Conservation (phyloP, 2,797 vertebrate species). For the Phylloscopus collybita region DNA sequence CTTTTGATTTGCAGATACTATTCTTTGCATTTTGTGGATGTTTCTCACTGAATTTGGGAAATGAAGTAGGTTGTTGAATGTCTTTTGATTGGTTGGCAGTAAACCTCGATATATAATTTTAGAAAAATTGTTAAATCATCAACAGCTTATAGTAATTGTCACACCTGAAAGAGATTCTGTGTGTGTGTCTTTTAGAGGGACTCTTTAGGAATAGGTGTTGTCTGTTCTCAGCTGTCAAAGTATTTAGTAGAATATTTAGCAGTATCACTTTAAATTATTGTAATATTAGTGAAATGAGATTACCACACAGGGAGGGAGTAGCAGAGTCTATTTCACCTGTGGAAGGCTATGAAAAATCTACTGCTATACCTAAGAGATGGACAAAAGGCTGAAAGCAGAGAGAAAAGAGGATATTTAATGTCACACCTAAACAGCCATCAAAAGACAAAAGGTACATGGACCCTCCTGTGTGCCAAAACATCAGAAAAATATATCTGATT, state of each 20-base stretch:
- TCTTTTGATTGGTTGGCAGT: not conserved
- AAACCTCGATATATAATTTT: not conserved
- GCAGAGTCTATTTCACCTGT: not conserved
- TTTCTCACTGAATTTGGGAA: not conserved
- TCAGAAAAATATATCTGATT: not conserved
- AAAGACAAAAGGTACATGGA: slow-evolving; percentile 1
- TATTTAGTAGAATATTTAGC: slow-evolving; percentile 43
- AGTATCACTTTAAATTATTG: slow-evolving; percentile 26
- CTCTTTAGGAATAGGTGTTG: not conserved
- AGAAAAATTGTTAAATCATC: not conserved
- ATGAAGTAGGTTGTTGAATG: not conserved
- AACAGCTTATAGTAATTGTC: not conserved
- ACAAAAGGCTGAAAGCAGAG: slow-evolving; percentile 9
- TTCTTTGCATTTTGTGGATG: not conserved
- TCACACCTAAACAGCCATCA: slow-evolving; percentile 1
- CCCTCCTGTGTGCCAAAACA: not conserved
- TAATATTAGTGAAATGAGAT: slow-evolving; percentile 32
- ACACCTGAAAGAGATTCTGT: not conserved
- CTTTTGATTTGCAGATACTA: not conserved
- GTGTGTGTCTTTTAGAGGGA: not conserved
- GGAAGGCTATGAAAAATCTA: not conserved
- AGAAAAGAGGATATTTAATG: slow-evolving; percentile 36
- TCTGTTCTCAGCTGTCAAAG: not conserved
- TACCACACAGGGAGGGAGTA: not conserved
- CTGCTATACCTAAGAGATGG: not conserved